These are phyloP conservation scores for Stegophylla sp. DNA, from an alignment of 2,888 invertebrate species.

Conservation along the genomic window DNA sequence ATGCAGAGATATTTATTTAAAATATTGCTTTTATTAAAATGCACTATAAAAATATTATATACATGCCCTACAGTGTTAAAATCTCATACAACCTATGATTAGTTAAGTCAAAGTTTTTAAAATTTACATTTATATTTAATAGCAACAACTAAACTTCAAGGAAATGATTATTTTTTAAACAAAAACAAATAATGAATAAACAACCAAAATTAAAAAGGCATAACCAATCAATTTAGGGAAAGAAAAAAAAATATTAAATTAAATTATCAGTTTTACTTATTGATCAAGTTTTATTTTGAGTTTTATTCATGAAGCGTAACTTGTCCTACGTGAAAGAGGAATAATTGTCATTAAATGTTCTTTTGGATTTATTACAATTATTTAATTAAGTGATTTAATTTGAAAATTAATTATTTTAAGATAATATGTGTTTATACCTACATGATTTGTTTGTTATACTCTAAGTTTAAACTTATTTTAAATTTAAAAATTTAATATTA, in stretches of 20 bases:
- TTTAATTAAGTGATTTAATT: conserved; percentile 50
- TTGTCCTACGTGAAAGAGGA: conserved; percentile 48
- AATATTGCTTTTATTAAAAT: background rate
- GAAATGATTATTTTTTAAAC: conserved; percentile 3
- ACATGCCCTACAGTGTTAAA: no score
- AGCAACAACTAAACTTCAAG: background rate
- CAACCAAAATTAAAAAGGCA: conserved; percentile 42
- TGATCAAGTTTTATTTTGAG: no score
- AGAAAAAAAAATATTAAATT: conserved; percentile 45
- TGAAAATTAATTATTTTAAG: conserved; percentile 42
- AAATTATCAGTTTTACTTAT: conserved; percentile 50
- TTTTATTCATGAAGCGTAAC: conserved; percentile 51
- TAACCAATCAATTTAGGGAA: conserved; percentile 50
- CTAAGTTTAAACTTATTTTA: conserved; percentile 45
- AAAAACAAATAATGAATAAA: conserved; percentile 14
- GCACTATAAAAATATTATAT: background rate
- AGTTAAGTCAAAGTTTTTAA: background rate
- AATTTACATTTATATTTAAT: background rate
- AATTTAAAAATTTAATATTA: conserved; percentile 57
- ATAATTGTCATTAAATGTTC: conserved; percentile 52
- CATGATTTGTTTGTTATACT: conserved; percentile 21
- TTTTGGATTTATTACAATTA: conserved; percentile 17
- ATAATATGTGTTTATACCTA: no score
- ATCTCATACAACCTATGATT: background rate
- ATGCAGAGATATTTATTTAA: background rate